phyloP scores from a whole-genome alignment of 2,113 vertebrate genomes.

The Nothobranchius furzeri region DNA sequence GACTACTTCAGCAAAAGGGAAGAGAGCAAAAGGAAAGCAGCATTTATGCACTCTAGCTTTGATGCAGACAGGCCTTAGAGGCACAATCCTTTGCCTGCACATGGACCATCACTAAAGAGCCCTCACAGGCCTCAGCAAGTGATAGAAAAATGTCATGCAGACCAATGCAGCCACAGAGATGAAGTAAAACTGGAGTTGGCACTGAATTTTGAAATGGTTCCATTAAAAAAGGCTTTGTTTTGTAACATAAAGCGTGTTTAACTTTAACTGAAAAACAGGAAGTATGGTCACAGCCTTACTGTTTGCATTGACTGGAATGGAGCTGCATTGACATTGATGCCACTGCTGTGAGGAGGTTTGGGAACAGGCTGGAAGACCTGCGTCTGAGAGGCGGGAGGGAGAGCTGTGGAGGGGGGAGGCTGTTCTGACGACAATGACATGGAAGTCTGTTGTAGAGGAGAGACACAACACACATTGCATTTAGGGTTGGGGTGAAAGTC shows the following conservation, averaged over 20 bases:
- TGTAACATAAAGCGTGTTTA: neutral
- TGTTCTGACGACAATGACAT: slow-evolving; percentile 91
- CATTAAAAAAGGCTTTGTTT: neutral
- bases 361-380: slow-evolving; percentile 92
- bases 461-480: slow-evolving; percentile 22
- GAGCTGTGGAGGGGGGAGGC: slow-evolving; percentile 85
- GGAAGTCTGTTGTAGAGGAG: slow-evolving; percentile 81
- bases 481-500: slow-evolving; percentile 5
- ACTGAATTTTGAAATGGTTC: neutral
- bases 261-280: neutral
- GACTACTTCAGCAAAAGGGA: neutral
- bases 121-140: neutral
- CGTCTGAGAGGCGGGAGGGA: slow-evolving; percentile 86
- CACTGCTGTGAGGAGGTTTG: slow-evolving; percentile 93
- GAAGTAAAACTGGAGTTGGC: neutral
- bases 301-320: slow-evolving; percentile 99
- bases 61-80: neutral
- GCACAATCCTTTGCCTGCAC: neutral
- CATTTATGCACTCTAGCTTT: neutral
- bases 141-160: neutral
- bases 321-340: slow-evolving; percentile 98
- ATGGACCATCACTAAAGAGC: neutral
- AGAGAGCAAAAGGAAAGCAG: neutral
- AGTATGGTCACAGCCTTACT: slow-evolving; percentile 75
- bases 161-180: neutral